These are phyloP conservation scores for Arvicanthis niloticus DNA, from an alignment of 2,113 vertebrate species.

Conservation along the genomic window DNA sequence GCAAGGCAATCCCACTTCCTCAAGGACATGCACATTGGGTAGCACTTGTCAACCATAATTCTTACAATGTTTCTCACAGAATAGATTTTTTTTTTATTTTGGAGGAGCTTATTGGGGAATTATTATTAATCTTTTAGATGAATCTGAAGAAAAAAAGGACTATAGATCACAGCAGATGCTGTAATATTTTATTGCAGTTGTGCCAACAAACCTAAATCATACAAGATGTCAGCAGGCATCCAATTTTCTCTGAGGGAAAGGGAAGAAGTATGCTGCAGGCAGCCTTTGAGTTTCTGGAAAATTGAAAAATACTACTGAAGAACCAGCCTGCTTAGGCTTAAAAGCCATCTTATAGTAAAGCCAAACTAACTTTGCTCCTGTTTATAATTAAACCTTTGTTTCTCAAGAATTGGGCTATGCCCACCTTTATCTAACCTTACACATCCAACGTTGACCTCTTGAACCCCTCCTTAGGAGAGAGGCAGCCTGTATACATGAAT, in stretches of 20 bases:
- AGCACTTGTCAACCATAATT: not conserved
- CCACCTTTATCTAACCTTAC: too few relatives aligned
- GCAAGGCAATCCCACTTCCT: conserved; percentile 87
- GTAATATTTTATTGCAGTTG: conserved; percentile 98
- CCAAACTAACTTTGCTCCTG: not conserved
- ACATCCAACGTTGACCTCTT: not conserved
- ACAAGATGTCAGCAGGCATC: conserved; percentile 94
- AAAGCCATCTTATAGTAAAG: not conserved
- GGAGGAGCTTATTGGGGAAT: conserved; percentile 94
- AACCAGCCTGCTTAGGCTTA: not conserved
- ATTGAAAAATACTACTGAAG: conserved; percentile 92
- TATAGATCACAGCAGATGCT: conserved; percentile 97
- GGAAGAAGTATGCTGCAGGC: conserved; percentile 92
- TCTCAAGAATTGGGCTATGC: too few relatives aligned
- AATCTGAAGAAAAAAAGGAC: conserved; percentile 94
- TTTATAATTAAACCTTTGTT: too few relatives aligned
- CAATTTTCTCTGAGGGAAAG: conserved; percentile 97
- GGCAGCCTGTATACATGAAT: not conserved
- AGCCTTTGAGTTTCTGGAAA: conserved; percentile 98
- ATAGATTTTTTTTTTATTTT: conserved; percentile 96
- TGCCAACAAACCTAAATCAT: conserved; percentile 97
- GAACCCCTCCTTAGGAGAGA: not conserved
- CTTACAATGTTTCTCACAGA: conserved; percentile 97
- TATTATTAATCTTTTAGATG: conserved; percentile 97
- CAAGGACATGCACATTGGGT: not conserved